A percentile compares a stretch with the other conserved stretches of the same genome.
phyloP scores from a whole-genome alignment of 2,888 invertebrate genomes.

The Epistrophe eligans region DNA sequence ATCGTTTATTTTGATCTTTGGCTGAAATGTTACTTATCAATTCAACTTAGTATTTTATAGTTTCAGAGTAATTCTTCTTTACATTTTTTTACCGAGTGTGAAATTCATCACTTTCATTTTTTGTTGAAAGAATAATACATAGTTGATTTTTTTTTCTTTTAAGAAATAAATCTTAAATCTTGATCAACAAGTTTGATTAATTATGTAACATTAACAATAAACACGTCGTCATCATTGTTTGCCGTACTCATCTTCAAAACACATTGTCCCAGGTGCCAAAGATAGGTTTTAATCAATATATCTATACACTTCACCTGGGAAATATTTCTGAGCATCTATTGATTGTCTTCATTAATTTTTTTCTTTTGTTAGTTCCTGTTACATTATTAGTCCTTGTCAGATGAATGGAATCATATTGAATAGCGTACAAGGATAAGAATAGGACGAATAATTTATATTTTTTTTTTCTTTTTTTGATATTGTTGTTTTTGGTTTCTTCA shows the following conservation, averaged over 20 bases:
- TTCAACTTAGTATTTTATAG: too few relatives aligned
- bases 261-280: slow-evolving; percentile 2
- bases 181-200: slow-evolving; percentile 43
- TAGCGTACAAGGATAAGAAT: slow-evolving; percentile 1
- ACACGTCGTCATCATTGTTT: slow-evolving; percentile 1
- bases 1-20: too few relatives aligned
- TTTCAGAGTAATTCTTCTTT: too few relatives aligned
- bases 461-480: background rate
- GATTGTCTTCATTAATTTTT: slow-evolving; percentile 30
- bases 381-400: slow-evolving; percentile 24
- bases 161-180: slow-evolving; percentile 14
- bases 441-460: background rate
- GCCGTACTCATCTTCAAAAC: background rate
- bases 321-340: slow-evolving; percentile 10
- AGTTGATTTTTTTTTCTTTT: background rate
- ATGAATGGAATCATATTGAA: background rate
- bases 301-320: slow-evolving; percentile 13
- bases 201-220: slow-evolving; percentile 21
- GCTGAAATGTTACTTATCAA: too few relatives aligned
- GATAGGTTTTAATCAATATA: slow-evolving; percentile 20
- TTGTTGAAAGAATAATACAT: background rate
- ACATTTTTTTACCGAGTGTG: too few relatives aligned
- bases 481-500: background rate
- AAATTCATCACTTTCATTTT: background rate
- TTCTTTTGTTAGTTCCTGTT: background rate